Conservation (phyloP, 2,888 invertebrate species). For the Barypeithes pellucidus region DNA sequence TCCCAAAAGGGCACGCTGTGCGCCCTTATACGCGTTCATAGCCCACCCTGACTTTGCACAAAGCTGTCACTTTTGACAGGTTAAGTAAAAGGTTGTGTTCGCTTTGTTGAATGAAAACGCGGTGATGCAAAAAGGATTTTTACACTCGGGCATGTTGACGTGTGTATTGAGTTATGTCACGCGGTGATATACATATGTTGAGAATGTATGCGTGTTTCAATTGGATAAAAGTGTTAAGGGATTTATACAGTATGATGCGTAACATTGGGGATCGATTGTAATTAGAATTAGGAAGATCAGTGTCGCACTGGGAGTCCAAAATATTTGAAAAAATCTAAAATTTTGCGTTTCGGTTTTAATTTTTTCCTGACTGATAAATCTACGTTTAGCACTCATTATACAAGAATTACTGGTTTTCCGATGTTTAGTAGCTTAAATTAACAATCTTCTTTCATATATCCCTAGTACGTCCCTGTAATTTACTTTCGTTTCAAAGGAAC, state of each 20-base stretch:
- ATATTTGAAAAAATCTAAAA: no score
- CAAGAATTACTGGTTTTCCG: no score
- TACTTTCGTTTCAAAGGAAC: no score
- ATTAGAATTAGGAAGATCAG: not conserved
- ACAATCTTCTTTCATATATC: no score
- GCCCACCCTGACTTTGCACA: constrained; percentile 40
- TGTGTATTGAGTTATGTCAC: constrained; percentile 52
- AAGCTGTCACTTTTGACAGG: constrained; percentile 50
- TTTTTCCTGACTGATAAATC: no score
- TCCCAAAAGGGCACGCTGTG: constrained; percentile 64
- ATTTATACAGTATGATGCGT: constrained; percentile 1
- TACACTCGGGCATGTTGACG: constrained; percentile 51
- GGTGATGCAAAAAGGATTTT: constrained; percentile 53
- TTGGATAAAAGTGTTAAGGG: constrained; percentile 45
- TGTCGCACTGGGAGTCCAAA: no score
- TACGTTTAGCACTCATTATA: no score
- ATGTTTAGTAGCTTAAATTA: no score
- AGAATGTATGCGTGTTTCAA: constrained; percentile 28
- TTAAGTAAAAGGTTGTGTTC: constrained; percentile 52
- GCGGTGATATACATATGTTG: constrained; percentile 47
- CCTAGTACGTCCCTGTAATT: no score
- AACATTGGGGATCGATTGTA: no score
- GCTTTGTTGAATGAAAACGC: constrained; percentile 44
- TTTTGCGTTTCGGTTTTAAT: no score
- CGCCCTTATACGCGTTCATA: constrained; percentile 52